Conservation (phyloP, 2,888 invertebrate species). For the Cyclophora punctaria region DNA sequence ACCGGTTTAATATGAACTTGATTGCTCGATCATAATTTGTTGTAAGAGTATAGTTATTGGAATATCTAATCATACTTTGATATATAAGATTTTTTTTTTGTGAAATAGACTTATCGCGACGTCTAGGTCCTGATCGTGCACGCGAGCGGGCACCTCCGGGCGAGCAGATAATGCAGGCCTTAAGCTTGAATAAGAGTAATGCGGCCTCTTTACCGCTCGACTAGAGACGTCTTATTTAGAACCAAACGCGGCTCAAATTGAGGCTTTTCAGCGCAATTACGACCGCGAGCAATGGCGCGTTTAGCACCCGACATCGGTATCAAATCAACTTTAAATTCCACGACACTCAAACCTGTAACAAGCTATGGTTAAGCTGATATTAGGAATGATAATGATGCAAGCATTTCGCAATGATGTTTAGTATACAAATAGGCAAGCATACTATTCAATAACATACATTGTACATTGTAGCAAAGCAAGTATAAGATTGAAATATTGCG, state of each 20-base stretch:
- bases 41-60: no score
- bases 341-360: constrained; percentile 19
- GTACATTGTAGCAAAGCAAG: background rate
- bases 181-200: constrained; percentile 66
- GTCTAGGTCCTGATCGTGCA: constrained; percentile 21
- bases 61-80: no score
- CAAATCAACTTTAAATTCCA: constrained; percentile 46
- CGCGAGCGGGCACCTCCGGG: constrained; percentile 46
- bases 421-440: no score
- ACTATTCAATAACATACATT: no score
- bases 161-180: constrained; percentile 57
- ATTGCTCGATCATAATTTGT: no score
- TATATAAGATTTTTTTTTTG: no score
- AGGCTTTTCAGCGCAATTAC: constrained; percentile 68
- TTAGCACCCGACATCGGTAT: constrained; percentile 49
- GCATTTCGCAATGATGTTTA: no score
- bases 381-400: no score
- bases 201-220: constrained; percentile 63
- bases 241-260: constrained; percentile 65
- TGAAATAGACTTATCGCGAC: background rate
- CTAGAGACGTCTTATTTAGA: constrained; percentile 70
- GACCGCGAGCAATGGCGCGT: constrained; percentile 44
- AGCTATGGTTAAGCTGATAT: constrained; percentile 8
- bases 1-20: background rate
- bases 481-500: constrained; percentile 3